Percentiles rank a stretch among this genome's conserved stretches.
These are phyloP conservation scores for Mus musculus DNA, from an alignment of 2,113 vertebrate species.

Conservation along the genomic window DNA sequence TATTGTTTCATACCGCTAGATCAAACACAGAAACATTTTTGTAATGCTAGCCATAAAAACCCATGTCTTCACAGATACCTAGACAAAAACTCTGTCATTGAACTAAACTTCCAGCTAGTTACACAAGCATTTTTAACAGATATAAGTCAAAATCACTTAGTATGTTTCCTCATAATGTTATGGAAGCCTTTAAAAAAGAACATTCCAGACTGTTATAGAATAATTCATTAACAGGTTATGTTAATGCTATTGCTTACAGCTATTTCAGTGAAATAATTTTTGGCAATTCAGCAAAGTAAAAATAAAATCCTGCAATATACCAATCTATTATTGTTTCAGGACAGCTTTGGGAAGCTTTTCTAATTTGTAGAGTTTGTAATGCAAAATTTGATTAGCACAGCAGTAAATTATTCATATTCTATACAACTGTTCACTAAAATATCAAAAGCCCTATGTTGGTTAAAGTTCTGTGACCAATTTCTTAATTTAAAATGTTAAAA, in stretches of 20 bases:
- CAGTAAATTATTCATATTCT: slow-evolving; percentile 52
- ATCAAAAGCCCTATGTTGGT: slow-evolving; percentile 33
- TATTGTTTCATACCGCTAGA: slow-evolving; percentile 16
- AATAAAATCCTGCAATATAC: slow-evolving; percentile 46
- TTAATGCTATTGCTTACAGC: not conserved
- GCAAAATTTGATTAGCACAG: slow-evolving; percentile 52
- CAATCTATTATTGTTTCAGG: slow-evolving; percentile 17
- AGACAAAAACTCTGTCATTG: not conserved
- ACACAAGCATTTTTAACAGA: not conserved
- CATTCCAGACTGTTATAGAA: slow-evolving; percentile 12
- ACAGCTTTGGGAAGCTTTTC: not conserved
- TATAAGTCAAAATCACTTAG: slow-evolving; percentile 43
- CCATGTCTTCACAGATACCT: not conserved
- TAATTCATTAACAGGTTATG: slow-evolving; percentile 58
- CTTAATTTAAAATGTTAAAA: slow-evolving; percentile 1
- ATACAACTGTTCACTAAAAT: slow-evolving; percentile 18
- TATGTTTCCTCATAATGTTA: slow-evolving; percentile 23
- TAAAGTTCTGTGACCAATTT: slow-evolving; percentile 26
- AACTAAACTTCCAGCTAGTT: not conserved
- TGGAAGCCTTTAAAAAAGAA: slow-evolving; percentile 45
- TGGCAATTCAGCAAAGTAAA: slow-evolving; percentile 35
- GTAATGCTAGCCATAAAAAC: not conserved
- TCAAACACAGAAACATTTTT: not conserved
- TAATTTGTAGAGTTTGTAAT: slow-evolving; percentile 39
- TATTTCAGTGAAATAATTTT: slow-evolving; percentile 19